phyloP scores from a whole-genome alignment of 2,888 invertebrate species.

The Cremastobaeus sp. region DNA sequence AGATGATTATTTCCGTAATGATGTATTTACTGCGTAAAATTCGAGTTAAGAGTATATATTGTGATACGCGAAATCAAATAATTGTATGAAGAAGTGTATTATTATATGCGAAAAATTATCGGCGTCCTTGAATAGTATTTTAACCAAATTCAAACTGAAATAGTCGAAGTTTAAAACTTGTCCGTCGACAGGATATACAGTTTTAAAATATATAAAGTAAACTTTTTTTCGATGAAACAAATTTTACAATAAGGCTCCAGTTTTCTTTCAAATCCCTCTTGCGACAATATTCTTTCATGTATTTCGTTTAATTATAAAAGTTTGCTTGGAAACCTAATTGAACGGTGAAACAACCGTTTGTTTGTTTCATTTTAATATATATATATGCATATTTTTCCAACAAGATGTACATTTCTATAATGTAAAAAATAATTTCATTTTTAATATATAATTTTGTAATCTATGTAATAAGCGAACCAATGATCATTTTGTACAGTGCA shows the following conservation, averaged over 20 bases:
- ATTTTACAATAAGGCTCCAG: conserved; percentile 63
- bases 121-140: conserved; percentile 60
- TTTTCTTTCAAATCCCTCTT: conserved; percentile 45
- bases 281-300: conserved; percentile 6
- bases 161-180: conserved; percentile 61
- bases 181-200: conserved; percentile 64
- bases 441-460: conserved; percentile 42
- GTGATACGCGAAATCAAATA: conserved; percentile 69
- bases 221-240: conserved; percentile 61
- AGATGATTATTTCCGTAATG: conserved; percentile 57
- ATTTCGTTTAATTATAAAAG: conserved; percentile 10
- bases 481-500: conserved; percentile 41
- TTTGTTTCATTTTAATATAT: conserved; percentile 47
- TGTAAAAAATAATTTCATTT: conserved; percentile 38
- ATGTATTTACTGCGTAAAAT: conserved; percentile 63
- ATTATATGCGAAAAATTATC: conserved; percentile 53
- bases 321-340: conserved; percentile 48
- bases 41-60: conserved; percentile 67
- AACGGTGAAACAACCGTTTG: conserved; percentile 41
- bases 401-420: conserved; percentile 48
- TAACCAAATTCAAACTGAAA: conserved; percentile 63
- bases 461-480: conserved; percentile 35
- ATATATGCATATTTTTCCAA: conserved; percentile 47
- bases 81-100: conserved; percentile 69
- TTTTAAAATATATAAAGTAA: conserved; percentile 65